phyloP scores from a whole-genome alignment of 2,113 vertebrate genomes.

The Maylandia zebra region DNA sequence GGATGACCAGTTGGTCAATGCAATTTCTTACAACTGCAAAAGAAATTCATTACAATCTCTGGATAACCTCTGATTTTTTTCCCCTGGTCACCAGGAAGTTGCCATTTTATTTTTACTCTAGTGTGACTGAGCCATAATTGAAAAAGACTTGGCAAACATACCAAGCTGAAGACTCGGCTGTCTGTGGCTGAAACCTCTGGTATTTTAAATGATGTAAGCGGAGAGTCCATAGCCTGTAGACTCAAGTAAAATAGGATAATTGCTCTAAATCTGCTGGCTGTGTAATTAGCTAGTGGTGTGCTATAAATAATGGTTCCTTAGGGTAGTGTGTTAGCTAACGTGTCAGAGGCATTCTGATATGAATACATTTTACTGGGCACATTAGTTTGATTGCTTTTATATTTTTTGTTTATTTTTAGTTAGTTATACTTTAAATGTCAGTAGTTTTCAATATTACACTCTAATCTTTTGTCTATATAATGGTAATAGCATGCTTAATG shows the following conservation, averaged over 20 bases:
- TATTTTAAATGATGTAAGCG: neutral
- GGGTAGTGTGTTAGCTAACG: neutral
- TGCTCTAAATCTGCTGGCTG: neutral
- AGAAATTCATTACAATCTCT: neutral
- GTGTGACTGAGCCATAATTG: neutral
- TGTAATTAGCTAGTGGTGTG: neutral
- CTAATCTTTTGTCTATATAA: neutral
- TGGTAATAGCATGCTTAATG: neutral
- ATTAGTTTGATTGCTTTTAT: neutral
- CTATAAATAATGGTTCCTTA: neutral
- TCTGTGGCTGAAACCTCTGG: neutral
- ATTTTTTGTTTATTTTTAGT: neutral
- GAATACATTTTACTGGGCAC: fast-evolving
- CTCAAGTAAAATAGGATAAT: neutral
- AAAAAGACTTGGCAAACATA: neutral
- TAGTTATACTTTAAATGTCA: neutral
- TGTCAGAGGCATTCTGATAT: neutral
- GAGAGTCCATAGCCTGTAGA: neutral
- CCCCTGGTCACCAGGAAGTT: neutral
- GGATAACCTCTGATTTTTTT: neutral
- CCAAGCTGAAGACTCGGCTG: neutral
- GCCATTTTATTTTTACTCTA: neutral
- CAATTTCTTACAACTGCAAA: neutral
- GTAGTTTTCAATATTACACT: neutral
- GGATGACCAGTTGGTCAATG: neutral